Evolutionary conservation across 2,797 vertebrate species (phyloP), one percentile per base, ranked within the genome.

Genomic region (Microchirus variegatus): DNA sequence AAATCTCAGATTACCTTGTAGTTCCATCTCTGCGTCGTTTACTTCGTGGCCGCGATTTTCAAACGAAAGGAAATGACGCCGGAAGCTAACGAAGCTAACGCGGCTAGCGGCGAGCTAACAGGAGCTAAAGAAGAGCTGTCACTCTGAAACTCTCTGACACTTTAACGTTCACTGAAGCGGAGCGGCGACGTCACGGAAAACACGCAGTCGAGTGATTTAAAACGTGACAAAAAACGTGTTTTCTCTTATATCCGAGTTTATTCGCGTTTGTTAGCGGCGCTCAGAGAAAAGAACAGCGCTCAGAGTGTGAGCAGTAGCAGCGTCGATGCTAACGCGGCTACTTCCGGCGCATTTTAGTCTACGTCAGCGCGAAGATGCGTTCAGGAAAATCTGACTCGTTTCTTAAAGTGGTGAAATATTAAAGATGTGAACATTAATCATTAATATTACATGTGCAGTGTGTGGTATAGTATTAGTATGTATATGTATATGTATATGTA

Each of bases 1-100:
- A 10, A 49, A 58, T 31, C 0, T 13, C 1, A 0, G 1, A 0
- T 59, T 66, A 87, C 87, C 86, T 81, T 78, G 84, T 0, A 86
- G 13, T 42, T 90, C 89, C 89, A 90, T 90, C 17, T 65, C 42
- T 31, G 19, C 4, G 51, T 49, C 19, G 56, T 26, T 52, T 52
- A 13, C 41, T 70, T 26, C 62, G 37, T 55, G 62, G 63, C 79
- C 82, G 77, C 80, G 77, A 81, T 1, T 81, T 90, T 87, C 66
- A 84, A 89, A 87, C 52, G 53, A 15, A 22, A 65, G 83, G 86
- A 89, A 87, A 70, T 84, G 74, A 85, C 85, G 84, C 44, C 26
- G 6, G n/a, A n/a, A n/a, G 10, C 9, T 2, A 61, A 68, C 59
- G 11, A 70, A 70, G 55, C 70, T 63, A 55, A 50, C 7, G 10